Evolutionary conservation across 92 coral and sea anemone genomes (phyloP).

Genomic region (Phenganax marumi): DNA sequence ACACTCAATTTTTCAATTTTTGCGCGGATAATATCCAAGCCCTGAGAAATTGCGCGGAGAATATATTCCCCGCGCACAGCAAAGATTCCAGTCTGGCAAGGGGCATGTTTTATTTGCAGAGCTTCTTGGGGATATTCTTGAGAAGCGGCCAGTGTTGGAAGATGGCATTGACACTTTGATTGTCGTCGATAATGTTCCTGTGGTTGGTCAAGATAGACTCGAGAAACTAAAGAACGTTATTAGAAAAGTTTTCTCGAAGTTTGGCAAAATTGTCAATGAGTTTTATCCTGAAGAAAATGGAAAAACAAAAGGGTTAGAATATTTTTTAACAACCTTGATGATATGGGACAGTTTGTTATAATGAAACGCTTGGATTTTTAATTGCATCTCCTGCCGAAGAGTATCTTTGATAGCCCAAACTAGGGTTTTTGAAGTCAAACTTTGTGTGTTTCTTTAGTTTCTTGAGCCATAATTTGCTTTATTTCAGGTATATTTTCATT

Average conservation of each 20-base stretch:
- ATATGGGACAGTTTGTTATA: no score
- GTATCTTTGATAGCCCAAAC: no score
- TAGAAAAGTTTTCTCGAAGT: slow-evolving; percentile 89
- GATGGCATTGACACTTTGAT: slow-evolving; percentile 78
- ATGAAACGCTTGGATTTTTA: no score
- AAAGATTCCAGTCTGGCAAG: no score
- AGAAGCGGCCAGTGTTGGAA: slow-evolving; percentile 59
- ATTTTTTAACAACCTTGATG: no score
- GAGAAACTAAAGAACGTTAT: slow-evolving; percentile 95
- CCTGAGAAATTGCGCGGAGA: no score
- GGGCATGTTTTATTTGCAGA: slow-evolving; percentile 52
- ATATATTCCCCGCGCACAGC: no score
- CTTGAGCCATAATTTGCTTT: not conserved
- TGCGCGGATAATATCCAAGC: no score
- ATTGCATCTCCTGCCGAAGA: no score
- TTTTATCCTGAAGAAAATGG: slow-evolving; percentile 87
- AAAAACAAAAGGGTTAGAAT: slow-evolving; percentile 81
- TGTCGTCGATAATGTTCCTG: slow-evolving; percentile 91
- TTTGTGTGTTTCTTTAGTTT: not conserved
- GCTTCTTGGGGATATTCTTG: slow-evolving; percentile 73
- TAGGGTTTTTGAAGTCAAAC: no score
- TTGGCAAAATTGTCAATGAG: slow-evolving; percentile 86
- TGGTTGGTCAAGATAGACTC: slow-evolving; percentile 80
- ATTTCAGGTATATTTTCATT: slow-evolving; percentile 84
- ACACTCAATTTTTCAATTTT: no score